phyloP scores from a whole-genome alignment of 2,113 vertebrate species.

The Theristicus caerulescens region DNA sequence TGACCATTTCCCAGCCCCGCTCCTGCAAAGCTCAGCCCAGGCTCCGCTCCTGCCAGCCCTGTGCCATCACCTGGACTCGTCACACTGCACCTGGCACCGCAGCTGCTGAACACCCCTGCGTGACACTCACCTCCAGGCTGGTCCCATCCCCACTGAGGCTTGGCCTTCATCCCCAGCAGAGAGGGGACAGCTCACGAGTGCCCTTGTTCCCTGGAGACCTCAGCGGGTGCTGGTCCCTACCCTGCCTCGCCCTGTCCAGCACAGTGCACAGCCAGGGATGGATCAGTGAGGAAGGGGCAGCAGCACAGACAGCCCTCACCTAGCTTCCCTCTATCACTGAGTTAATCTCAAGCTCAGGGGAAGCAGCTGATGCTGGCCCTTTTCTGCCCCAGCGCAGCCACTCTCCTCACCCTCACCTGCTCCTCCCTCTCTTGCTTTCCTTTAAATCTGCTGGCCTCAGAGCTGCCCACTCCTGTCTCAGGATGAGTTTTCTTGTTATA shows the following conservation, averaged over 20 bases:
- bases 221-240: not conserved
- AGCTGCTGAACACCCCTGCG: accelerated
- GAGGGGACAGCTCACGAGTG: accelerated
- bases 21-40: not conserved
- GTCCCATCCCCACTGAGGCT: accelerated
- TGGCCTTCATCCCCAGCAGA: not conserved
- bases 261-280: accelerated
- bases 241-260: not conserved
- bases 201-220: not conserved
- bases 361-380: not conserved
- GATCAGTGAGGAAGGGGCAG: not conserved
- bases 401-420: not conserved
- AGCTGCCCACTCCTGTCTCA: not conserved
- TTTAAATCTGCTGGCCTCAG: not conserved
- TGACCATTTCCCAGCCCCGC: not conserved
- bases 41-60: not conserved
- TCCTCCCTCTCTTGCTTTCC: not conserved
- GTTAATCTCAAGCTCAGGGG: not conserved
- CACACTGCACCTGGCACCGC: not conserved
- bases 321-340: accelerated
- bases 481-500: accelerated
- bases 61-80: accelerated
- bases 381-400: not conserved
- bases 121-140: not conserved
- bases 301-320: not conserved